A percentile compares a stretch with the other conserved stretches of the same genome.
phyloP scores from a whole-genome alignment of 2,888 invertebrate species.

The Epistrophella euchroma region DNA sequence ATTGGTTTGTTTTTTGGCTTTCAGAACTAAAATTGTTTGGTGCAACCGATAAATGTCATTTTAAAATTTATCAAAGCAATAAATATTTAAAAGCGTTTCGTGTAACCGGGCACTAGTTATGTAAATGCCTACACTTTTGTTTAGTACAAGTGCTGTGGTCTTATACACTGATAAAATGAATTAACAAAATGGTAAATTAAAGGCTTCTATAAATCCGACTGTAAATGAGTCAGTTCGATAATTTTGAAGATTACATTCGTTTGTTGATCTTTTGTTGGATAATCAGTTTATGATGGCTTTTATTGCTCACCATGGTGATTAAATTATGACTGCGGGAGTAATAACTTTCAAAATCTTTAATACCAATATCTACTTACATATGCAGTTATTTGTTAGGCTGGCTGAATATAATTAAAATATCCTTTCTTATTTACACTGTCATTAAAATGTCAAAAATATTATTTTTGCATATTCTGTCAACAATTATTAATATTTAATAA shows the following conservation, averaged over 20 bases:
- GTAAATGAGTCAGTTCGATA: background rate
- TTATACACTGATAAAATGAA: background rate
- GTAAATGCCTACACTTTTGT: no score
- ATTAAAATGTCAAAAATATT: slow-evolving; percentile 19
- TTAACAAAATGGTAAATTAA: background rate
- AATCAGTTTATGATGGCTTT: background rate
- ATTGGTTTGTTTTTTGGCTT: no score
- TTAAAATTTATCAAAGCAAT: no score
- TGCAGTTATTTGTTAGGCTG: background rate
- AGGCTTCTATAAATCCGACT: background rate
- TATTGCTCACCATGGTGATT: background rate
- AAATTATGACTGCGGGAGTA: background rate
- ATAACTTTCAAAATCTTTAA: slow-evolving; percentile 6
- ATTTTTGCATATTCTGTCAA: background rate
- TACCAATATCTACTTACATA: background rate
- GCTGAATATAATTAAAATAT: background rate
- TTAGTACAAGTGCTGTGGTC: no score
- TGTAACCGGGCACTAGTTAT: no score
- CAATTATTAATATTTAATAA: slow-evolving; percentile 32
- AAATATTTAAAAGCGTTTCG: no score
- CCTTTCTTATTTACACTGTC: slow-evolving; percentile 3
- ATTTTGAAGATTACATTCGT: background rate
- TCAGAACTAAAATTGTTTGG: no score
- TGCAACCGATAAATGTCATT: no score
- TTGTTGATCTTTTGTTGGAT: slow-evolving; percentile 9